phyloP scores from a whole-genome alignment of 2,888 invertebrate species.

The Achlya flavicornis region DNA sequence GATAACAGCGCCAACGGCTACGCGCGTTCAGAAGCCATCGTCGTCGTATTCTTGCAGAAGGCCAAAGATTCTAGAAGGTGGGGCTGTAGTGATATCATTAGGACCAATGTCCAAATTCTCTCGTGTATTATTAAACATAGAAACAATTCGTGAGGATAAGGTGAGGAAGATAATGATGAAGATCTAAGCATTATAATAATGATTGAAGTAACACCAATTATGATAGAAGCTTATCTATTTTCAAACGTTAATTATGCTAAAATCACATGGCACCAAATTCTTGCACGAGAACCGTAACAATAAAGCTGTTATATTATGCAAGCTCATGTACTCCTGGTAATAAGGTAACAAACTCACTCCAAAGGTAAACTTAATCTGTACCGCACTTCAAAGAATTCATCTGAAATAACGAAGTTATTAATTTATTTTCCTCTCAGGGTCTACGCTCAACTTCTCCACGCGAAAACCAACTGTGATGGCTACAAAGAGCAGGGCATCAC shows the following conservation, averaged over 20 bases:
- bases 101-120: neutral
- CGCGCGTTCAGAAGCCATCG: slow-evolving; percentile 91
- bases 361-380: neutral
- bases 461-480: slow-evolving; percentile 92
- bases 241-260: no score
- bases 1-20: slow-evolving; percentile 93
- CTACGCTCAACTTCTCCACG: slow-evolving; percentile 89
- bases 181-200: no score
- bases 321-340: no score
- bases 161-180: no score
- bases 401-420: neutral
- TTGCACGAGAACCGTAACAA: no score
- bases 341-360: no score
- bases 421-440: slow-evolving; percentile 56
- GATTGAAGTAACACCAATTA: no score
- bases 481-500: slow-evolving; percentile 88
- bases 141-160: no score
- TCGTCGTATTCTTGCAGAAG: slow-evolving; percentile 88
- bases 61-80: slow-evolving; percentile 85
- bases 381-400: neutral
- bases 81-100: slow-evolving; percentile 9
- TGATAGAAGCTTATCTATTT: no score
- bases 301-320: no score
- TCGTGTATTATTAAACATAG: no score
- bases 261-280: no score